phyloP scores from a whole-genome alignment of 2,888 invertebrate species.

The Cataglyphis albicans region DNA sequence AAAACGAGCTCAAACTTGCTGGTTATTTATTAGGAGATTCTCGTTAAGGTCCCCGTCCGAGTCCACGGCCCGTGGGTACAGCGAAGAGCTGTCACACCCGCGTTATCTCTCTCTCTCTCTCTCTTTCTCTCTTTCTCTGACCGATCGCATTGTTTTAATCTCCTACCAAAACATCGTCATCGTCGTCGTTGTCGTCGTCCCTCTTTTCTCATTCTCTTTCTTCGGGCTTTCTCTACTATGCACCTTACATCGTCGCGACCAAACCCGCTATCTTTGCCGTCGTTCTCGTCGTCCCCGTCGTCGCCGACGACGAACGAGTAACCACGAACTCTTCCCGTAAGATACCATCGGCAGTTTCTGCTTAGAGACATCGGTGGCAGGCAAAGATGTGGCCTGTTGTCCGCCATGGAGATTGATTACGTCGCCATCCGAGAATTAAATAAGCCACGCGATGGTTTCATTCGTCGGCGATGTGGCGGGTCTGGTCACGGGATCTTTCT shows the following conservation, averaged over 20 bases:
- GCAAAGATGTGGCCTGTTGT: slow-evolving; percentile 70
- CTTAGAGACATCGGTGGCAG: slow-evolving; percentile 70
- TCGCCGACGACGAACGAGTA: slow-evolving; percentile 55
- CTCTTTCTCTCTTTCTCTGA: slow-evolving; percentile 54
- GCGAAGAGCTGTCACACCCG: slow-evolving; percentile 80
- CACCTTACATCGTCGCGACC: slow-evolving; percentile 59
- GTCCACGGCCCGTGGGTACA: slow-evolving; percentile 69
- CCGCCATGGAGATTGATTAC: slow-evolving; percentile 73
- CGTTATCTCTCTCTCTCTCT: slow-evolving; percentile 70
- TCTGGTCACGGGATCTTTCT: slow-evolving; percentile 26
- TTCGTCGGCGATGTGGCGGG: slow-evolving; percentile 53
- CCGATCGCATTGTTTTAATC: slow-evolving; percentile 82
- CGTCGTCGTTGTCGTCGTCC: slow-evolving; percentile 37
- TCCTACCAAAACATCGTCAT: slow-evolving; percentile 68
- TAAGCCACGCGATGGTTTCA: slow-evolving; percentile 62
- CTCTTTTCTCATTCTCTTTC: slow-evolving; percentile 41
- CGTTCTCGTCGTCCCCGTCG: slow-evolving; percentile 39
- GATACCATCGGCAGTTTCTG: slow-evolving; percentile 73
- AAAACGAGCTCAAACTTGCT: slow-evolving; percentile 70
- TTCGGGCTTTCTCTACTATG: slow-evolving; percentile 49
- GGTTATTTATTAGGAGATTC: slow-evolving; percentile 83
- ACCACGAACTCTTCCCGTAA: slow-evolving; percentile 65
- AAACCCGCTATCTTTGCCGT: slow-evolving; percentile 62
- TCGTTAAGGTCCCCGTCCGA: slow-evolving; percentile 81
- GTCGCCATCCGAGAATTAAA: slow-evolving; percentile 66